phyloP scores from a whole-genome alignment of 2,797 vertebrate genomes.

The Tapirus indicus region DNA sequence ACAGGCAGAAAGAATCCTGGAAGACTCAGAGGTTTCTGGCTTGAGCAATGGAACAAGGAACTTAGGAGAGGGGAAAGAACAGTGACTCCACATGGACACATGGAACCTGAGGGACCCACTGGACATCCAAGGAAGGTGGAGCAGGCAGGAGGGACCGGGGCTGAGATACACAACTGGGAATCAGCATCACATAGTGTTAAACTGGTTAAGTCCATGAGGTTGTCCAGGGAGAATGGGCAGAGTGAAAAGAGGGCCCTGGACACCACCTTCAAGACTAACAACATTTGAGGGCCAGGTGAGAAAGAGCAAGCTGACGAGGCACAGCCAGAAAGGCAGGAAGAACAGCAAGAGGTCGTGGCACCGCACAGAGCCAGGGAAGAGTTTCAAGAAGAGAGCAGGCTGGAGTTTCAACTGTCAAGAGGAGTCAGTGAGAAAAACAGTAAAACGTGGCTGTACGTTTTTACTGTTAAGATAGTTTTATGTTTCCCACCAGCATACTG shows the following conservation, averaged over 20 bases:
- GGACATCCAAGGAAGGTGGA: not conserved
- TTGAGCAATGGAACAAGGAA: not conserved
- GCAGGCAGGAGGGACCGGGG: not conserved
- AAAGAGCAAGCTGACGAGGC: not conserved
- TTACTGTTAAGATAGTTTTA: not conserved
- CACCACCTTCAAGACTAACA: not conserved
- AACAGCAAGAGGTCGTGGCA: not conserved
- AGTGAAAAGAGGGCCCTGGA: not conserved
- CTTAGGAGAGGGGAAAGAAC: not conserved
- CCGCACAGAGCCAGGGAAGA: not conserved
- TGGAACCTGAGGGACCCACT: not conserved
- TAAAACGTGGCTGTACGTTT: not conserved
- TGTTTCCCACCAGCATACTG: not conserved
- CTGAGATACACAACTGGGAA: not conserved
- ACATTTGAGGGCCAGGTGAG: not conserved
- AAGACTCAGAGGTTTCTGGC: not conserved
- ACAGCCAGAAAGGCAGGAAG: not conserved
- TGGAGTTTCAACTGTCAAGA: not conserved
- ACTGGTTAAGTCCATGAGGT: not conserved
- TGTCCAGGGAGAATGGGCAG: not conserved
- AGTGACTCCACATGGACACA: rapidly evolving
- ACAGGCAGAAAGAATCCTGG: not conserved
- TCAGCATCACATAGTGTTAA: not conserved
- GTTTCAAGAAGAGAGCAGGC: not conserved
- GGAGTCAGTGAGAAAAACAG: not conserved